These are phyloP conservation scores for Forficula auricularia DNA, from an alignment of 1,140 invertebrate species.

Conservation along the genomic window DNA sequence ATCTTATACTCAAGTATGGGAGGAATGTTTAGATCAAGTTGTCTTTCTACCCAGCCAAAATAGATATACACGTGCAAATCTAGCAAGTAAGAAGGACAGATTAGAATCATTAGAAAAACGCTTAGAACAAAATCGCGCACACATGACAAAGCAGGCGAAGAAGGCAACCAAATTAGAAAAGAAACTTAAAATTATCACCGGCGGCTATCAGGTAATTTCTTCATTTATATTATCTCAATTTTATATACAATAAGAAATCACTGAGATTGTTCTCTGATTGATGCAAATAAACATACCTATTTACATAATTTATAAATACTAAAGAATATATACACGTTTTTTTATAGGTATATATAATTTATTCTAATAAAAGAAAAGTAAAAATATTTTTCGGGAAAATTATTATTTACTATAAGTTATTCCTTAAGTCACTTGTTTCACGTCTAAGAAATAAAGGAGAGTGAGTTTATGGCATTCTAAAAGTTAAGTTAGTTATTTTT, in stretches of 20 bases:
- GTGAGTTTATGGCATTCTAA: too few species aligned
- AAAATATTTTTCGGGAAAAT: too few species aligned
- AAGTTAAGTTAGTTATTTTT: too few species aligned
- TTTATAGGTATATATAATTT: too few species aligned
- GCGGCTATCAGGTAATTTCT: conserved; percentile 58
- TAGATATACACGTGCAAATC: conserved; percentile 79
- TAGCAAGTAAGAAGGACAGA: conserved; percentile 88
- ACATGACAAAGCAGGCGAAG: conserved; percentile 92
- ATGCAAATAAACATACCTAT: too few species aligned
- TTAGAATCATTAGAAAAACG: conserved; percentile 84
- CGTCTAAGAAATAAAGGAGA: too few species aligned
- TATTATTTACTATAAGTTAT: too few species aligned
- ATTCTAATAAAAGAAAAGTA: too few species aligned
- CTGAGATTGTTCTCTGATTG: too few species aligned
- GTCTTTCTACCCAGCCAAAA: conserved; percentile 75
- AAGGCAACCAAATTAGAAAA: conserved; percentile 94
- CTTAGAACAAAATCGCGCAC: conserved; percentile 77
- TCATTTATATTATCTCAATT: conserved; percentile 9
- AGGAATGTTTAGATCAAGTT: conserved; percentile 77
- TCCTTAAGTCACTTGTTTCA: too few species aligned
- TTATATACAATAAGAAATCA: conserved; percentile 1
- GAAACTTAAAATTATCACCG: conserved; percentile 85
- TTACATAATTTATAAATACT: neutral
- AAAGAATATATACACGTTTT: neutral
- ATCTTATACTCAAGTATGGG: conserved; percentile 88